Percentiles rank a stretch among this genome's conserved stretches.
phyloP scores from a whole-genome alignment of 2,113 vertebrate genomes.

The Ellobius talpinus region DNA sequence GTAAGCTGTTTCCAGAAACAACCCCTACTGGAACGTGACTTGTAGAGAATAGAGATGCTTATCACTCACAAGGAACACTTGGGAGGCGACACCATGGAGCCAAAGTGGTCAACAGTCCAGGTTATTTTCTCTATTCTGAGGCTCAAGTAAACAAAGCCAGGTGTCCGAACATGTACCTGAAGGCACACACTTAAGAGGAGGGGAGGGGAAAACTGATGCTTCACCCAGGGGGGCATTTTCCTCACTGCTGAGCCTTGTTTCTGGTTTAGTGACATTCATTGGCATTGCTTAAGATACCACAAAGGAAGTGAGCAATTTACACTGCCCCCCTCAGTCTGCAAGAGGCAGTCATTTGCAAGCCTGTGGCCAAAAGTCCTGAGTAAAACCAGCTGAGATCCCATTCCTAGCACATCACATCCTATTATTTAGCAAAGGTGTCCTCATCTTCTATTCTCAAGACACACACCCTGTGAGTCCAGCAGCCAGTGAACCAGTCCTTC shows the following conservation, averaged over 20 bases:
- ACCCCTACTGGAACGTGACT: background rate
- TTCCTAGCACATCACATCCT: background rate
- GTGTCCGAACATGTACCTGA: background rate
- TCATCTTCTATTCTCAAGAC: background rate
- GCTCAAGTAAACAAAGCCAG: conserved; percentile 44
- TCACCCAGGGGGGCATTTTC: background rate
- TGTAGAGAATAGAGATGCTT: conserved; percentile 46
- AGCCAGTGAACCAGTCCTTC: rapidly evolving
- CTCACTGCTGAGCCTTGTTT: background rate
- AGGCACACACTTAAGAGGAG: background rate
- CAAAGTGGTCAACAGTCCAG: background rate
- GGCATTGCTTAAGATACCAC: conserved; percentile 54
- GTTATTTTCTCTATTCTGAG: conserved; percentile 52
- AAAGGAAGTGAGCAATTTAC: conserved; percentile 63
- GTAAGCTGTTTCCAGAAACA: conserved; percentile 45
- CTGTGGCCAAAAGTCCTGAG: background rate
- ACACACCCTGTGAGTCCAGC: background rate
- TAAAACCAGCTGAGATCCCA: background rate
- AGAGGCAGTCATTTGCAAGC: background rate
- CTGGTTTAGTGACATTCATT: background rate
- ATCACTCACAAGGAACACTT: background rate
- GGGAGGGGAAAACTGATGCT: background rate
- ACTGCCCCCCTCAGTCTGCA: conserved; percentile 30
- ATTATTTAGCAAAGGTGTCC: background rate
- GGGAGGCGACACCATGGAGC: background rate